Base-by-base conservation (phyloP, 2,797 vertebrate genomes). In the Forpus xanthops region DNA sequence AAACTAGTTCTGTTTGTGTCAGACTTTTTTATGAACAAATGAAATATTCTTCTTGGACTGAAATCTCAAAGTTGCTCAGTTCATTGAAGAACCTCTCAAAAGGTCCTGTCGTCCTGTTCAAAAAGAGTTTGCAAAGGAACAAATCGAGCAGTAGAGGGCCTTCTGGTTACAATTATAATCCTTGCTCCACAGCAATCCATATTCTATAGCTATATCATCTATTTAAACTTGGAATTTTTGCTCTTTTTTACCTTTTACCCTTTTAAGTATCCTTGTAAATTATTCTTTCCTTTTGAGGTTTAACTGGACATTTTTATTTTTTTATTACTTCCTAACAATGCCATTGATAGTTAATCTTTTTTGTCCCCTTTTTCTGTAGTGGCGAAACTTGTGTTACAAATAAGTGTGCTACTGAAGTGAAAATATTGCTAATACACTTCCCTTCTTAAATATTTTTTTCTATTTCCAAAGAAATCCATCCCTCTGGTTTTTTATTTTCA, bases 61-160 rank as follows among this genome's bases (percentile, higher is more conserved):
- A 87, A 85, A 49, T 39, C 5, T 7, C 6, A 1, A 35, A 53
- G 12, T 24, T 77, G 9, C 12, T 73, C 64, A 14, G 76, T 68
- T 52, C 24, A 33, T 31, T 55, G 18, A 35, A 71, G 33, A 65
- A 41, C 2, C 2, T 68, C n/a, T 72, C 19, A 75, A 53, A 87
- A 66, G 8, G 1, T 52, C 5, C 12, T 16, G 3, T 28, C 65
- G 1, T 55, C 4, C 8, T 16, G 3, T 28, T 65, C 1, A 21
- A 45, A 79, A 45, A 78, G 45, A 18, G 1, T 31, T 75, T 78
- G 58, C 21, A 52, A 60, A 67, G 19, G 35, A 84, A 16, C 7
- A 80, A 52, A 73, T 20, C 2, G 8, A 91, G 71, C 94, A 95
- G 77, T 61, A 96, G 95, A 87, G 95, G 93, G 93, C 83, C 12